Conservation (phyloP, 2,888 invertebrate species). For the Cephonodes hylas region DNA sequence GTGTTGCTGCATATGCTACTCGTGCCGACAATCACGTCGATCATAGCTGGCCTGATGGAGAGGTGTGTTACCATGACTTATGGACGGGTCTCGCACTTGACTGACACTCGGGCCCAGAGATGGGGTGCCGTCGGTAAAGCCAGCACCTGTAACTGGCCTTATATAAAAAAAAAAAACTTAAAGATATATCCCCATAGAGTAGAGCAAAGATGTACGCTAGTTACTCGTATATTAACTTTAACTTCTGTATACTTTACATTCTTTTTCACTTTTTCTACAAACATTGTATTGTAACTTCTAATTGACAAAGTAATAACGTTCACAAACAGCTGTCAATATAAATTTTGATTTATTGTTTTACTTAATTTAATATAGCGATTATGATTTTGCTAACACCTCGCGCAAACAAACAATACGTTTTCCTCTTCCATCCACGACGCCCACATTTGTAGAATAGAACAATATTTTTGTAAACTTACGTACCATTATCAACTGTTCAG, state of each 20-base stretch:
- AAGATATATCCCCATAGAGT: no score
- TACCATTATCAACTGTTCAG: background rate
- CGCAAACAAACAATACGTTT: constrained; percentile 7
- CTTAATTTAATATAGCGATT: background rate
- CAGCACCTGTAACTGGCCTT: no score
- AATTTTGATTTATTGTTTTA: background rate
- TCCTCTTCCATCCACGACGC: constrained; percentile 10
- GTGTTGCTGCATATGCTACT: constrained; percentile 8
- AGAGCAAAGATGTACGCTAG: no score
- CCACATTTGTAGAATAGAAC: background rate
- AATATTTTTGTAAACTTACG: background rate
- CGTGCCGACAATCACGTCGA: constrained; percentile 7
- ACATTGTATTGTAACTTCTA: background rate
- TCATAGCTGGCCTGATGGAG: constrained; percentile 25
- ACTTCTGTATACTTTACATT: no score
- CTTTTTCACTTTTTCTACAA: no score
- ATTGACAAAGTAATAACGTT: background rate
- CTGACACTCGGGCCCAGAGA: constrained; percentile 14
- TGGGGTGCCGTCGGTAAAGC: no score
- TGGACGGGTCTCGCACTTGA: constrained; percentile 43
- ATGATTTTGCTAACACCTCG: background rate
- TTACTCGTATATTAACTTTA: no score
- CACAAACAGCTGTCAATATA: background rate
- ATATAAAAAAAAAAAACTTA: no score
- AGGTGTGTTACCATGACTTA: constrained; percentile 37